phyloP scores from a whole-genome alignment of 2,888 invertebrate species.

The Mesorhabditis belari region DNA sequence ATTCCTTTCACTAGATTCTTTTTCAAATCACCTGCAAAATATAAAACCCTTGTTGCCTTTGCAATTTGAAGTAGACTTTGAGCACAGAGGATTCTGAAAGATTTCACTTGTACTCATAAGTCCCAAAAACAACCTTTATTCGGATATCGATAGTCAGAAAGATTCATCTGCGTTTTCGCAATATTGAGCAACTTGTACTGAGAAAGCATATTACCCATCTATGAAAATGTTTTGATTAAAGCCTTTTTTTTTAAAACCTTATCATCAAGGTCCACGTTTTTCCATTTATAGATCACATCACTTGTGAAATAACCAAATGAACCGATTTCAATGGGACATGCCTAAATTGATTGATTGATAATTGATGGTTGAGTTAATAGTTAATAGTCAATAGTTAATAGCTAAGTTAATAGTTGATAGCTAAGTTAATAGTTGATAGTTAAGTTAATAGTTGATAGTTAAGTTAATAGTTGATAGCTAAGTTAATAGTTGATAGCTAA shows the following conservation, averaged over 20 bases:
- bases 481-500: too few species aligned
- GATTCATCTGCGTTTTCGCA: slow-evolving; percentile 38
- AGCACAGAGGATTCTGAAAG: slow-evolving; percentile 54
- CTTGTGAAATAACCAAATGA: slow-evolving; percentile 67
- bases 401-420: not conserved
- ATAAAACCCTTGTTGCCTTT: slow-evolving; percentile 74
- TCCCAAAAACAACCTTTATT: slow-evolving; percentile 13
- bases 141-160: slow-evolving; percentile 28
- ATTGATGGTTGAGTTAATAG: not conserved
- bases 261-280: slow-evolving; percentile 68
- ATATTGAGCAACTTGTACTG: slow-evolving; percentile 77
- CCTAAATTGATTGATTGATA: slow-evolving; percentile 27
- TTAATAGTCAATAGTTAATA: not conserved
- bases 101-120: not conserved
- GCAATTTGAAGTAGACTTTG: slow-evolving; percentile 70
- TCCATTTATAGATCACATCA: slow-evolving; percentile 79
- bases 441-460: too few species aligned
- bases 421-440: too few species aligned
- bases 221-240: not conserved
- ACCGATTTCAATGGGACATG: slow-evolving; percentile 43
- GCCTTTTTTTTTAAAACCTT: slow-evolving; percentile 56
- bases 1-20: not conserved
- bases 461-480: too few species aligned
- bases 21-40: slow-evolving; percentile 56
- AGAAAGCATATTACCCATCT: slow-evolving; percentile 79